Evolutionary conservation across 2,888 invertebrate genomes (phyloP), one percentile per base, ranked within the genome.

Genomic region (Arge pagana): DNA sequence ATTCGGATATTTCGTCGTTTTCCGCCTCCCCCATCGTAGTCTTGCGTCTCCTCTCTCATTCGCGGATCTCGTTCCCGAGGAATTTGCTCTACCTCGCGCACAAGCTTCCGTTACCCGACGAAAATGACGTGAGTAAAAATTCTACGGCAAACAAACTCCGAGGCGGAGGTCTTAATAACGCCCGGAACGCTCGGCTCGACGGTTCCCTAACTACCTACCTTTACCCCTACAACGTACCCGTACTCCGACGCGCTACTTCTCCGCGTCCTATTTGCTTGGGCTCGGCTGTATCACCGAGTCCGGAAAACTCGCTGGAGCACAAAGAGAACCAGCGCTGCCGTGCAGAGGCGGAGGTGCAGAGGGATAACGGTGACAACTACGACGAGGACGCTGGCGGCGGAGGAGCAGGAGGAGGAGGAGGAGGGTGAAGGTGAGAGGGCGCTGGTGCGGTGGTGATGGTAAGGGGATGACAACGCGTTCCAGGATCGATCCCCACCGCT

Each of bases 401-500:
- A 6, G 21, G 31, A 37, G 36, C 7, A 36, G 37, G 11, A 33
- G 16, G 40, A 51, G 43, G 26, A 45, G 30, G 24, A 24, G 26
- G 8, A 18, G 43, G 37, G 28, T 35, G 40, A 43, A 30, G 37
- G 31, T 10, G 56, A 48, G 43, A 18, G 16, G 35, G 6, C 24
- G 39, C 40, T 37, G 43, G 52, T 41, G 37, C 31, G 23, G 52
- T 48, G 39, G 50, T 52, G 52, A 35, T 37, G 48, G 52, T 33
- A 30, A 37, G 37, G 42, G 57, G 50, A 50, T 42, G 43, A 45
- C 58, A 57, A 56, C 54, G 60, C 59, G 58, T 55, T 59, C 57
- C 61, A 58, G 66, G 64, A 68, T 71, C 71, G 71, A 71, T 71
- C 59, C 59, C 60, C 59, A 57, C 54, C 55, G 45, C 28, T 37